Evolutionary conservation across 2,888 invertebrate species (phyloP), one percentile per base, ranked within the genome.

Genomic region (Tortricodes alternella): DNA sequence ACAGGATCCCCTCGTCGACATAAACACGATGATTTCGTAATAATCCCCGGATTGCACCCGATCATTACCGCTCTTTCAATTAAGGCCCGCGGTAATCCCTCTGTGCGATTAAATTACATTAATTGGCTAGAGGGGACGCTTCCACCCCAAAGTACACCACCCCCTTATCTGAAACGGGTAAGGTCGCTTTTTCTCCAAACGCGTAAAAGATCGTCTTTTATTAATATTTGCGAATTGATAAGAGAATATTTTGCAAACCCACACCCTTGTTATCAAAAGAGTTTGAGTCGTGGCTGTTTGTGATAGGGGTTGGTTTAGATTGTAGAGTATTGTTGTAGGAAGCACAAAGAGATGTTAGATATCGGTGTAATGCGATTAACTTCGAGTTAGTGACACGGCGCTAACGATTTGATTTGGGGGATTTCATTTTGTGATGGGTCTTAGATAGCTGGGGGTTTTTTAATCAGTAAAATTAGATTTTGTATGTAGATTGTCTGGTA

Each of bases 61-160:
- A 62, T 64, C 75, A 76, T 82, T 78, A 83, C 43, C 39, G 83
- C 83, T 85, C 82, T 85, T 86, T 86, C 86, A 86, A 89, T 89
- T 89, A 87, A 85, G 74, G 70, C 75, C 62, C n/a, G 73, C 72
- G 79, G 77, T 77, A 88, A 89, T 89, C 89, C 82, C 85, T 80
- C 77, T 78, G 80, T 79, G 82, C 84, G 85, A 89, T 89, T 89
- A 89, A 85, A 85, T 85, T 83, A 81, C 87, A 82, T 84, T 90
- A 90, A 90, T 90, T 89, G 89, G 86, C 76, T 74, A 65, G 73
- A 65, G 85, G 86, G 83, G 76, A 71, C 66, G 63, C 64, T 63
- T 61, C 62, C 60, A 60, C 61, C 68, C 66, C 67, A 66, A 67
- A 63, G 58, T 57, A 50, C 62, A 59, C 43, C 53, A 49, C 29